A percentile compares a stretch with the other conserved stretches of the same genome.
Evolutionary conservation across 2,888 invertebrate genomes (phyloP).

Genomic region (Eumacrocentrus americanus): DNA sequence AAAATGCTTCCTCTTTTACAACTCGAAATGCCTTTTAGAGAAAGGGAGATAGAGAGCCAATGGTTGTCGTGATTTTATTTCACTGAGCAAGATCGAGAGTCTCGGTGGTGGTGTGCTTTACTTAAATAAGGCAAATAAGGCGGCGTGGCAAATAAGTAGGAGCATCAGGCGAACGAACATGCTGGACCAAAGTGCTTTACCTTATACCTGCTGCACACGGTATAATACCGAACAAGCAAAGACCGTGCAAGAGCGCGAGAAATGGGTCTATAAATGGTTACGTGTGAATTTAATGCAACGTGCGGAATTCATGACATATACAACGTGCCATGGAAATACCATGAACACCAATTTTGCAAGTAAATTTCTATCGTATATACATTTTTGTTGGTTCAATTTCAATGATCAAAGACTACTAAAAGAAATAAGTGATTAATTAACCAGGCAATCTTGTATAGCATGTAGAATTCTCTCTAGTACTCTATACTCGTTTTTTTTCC

Average conservation of each 20-base stretch:
- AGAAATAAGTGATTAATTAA: background rate
- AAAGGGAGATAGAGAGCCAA: too few species aligned
- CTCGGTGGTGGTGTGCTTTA: too few species aligned
- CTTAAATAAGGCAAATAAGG: slow-evolving; percentile 48
- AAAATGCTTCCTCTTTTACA: too few species aligned
- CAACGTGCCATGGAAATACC: slow-evolving; percentile 22
- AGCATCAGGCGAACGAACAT: slow-evolving; percentile 36
- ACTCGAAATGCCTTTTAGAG: too few species aligned
- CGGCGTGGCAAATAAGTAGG: slow-evolving; percentile 24
- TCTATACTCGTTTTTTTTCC: slow-evolving; percentile 11
- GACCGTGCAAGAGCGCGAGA: slow-evolving; percentile 41
- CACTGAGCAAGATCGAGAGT: slow-evolving; percentile 36
- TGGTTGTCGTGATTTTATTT: slow-evolving; percentile 49
- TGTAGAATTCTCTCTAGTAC: background rate
- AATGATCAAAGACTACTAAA: too few species aligned
- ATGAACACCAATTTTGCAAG: slow-evolving; percentile 5
- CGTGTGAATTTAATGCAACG: slow-evolving; percentile 41
- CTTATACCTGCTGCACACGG: slow-evolving; percentile 43
- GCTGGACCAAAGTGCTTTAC: slow-evolving; percentile 47
- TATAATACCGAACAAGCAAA: slow-evolving; percentile 39
- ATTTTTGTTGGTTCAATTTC: too few species aligned
- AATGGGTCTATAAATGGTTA: slow-evolving; percentile 42
- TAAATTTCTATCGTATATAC: background rate
- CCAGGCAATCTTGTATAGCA: background rate
- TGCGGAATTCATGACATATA: slow-evolving; percentile 35